Evolutionary conservation across 2,797 vertebrate species (phyloP).

Genomic region (Lateolabrax maculatus): DNA sequence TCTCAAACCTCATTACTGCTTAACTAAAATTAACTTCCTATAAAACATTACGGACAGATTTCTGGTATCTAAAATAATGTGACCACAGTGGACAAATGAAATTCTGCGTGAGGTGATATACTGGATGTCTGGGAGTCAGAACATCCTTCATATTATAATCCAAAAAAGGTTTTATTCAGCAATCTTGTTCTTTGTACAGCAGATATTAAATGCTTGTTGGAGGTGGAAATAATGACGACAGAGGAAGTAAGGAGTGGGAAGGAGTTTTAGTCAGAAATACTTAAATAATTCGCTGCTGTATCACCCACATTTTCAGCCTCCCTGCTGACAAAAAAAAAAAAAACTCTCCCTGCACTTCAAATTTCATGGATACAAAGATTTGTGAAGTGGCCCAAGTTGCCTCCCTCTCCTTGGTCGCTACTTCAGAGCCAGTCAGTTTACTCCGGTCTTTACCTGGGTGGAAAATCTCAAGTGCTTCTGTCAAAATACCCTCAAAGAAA

Average conservation of each 20-base stretch:
- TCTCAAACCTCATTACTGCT: constrained; percentile 52
- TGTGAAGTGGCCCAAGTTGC: constrained; percentile 30
- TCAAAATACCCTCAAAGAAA: constrained; percentile 70
- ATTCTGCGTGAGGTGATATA: constrained; percentile 12
- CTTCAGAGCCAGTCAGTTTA: constrained; percentile 63
- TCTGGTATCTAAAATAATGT: constrained; percentile 44
- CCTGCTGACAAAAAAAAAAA: not conserved
- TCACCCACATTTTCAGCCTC: constrained; percentile 3
- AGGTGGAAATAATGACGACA: not conserved
- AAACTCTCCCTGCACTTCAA: constrained; percentile 33
- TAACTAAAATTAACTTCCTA: constrained; percentile 46
- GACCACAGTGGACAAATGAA: constrained; percentile 45
- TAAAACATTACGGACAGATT: constrained; percentile 26
- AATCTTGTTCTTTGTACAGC: not conserved
- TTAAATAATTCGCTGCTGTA: not conserved
- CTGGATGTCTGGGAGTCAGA: constrained; percentile 12
- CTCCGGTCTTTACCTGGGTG: constrained; percentile 63
- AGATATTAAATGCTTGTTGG: not conserved
- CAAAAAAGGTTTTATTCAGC: constrained; percentile 8
- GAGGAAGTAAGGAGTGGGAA: not conserved
- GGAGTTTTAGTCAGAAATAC: not conserved
- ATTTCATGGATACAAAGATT: constrained; percentile 39
- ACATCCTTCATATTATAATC: constrained; percentile 15
- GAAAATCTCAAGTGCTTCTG: constrained; percentile 80
- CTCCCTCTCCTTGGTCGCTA: not conserved